Evolutionary conservation across 2,797 vertebrate genomes (phyloP).

Genomic region (Cryptoprocta ferox): DNA sequence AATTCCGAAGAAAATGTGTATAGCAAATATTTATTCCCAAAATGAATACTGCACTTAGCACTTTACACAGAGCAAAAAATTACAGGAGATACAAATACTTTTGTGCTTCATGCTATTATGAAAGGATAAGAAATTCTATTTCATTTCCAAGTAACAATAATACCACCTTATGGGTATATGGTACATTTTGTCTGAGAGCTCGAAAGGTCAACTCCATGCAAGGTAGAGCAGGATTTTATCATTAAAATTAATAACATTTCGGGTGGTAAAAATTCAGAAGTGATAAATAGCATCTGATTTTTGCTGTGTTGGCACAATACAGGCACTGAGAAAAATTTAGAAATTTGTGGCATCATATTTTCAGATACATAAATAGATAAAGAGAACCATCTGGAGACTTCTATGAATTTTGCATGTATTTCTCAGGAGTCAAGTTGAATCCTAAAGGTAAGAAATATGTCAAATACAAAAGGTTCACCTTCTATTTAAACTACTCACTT

Average conservation of each 20-base stretch:
- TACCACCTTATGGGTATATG: constrained; percentile 6
- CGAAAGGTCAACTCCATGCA: constrained; percentile 57
- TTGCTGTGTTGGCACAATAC: constrained; percentile 30
- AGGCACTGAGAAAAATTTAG: not conserved
- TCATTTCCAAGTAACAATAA: constrained; percentile 64
- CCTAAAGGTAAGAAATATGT: constrained; percentile 12
- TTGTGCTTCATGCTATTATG: not conserved
- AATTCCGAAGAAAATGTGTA: constrained; percentile 51
- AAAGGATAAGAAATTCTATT: constrained; percentile 50
- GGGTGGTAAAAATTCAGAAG: constrained; percentile 44
- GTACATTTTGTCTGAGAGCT: constrained; percentile 26
- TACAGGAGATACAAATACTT: not conserved
- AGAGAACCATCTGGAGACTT: constrained; percentile 30
- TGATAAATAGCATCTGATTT: constrained; percentile 31
- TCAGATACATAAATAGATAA: constrained; percentile 46
- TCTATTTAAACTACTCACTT: constrained; percentile 28
- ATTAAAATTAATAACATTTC: constrained; percentile 75
- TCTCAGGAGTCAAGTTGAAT: not conserved
- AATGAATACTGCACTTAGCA: not conserved
- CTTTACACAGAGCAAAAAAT: constrained; percentile 8
- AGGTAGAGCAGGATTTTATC: constrained; percentile 67
- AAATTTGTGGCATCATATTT: constrained; percentile 47
- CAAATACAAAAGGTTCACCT: constrained; percentile 34
- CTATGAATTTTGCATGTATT: constrained; percentile 39
- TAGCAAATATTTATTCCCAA: not conserved